Base-by-base conservation (phyloP, 2,797 vertebrate species). In the Thaleichthys pacificus region DNA sequence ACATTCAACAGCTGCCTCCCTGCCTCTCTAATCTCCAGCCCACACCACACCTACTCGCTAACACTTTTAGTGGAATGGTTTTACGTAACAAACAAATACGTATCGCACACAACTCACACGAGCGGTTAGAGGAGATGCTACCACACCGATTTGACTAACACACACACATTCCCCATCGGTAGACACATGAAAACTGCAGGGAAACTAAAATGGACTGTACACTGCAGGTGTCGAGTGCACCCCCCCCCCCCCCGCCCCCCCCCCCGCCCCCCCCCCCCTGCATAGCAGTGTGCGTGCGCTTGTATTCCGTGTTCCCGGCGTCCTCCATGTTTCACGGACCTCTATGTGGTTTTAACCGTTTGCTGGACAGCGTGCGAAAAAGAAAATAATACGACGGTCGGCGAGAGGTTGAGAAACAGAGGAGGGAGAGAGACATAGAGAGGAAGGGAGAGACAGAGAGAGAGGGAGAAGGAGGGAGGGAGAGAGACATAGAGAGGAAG, bases 1-100 rank as follows among this genome's bases (percentile, higher is more conserved):
- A 84, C 85, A 91, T 87, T 88, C 85, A 91, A 89, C 88, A 91
- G 87, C 88, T 91, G 89, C 89, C 88, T 89, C 87, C 9, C 42
- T 47, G 12, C 42, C 42, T 83, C 86, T 79, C 89, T 85, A 74
- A 85, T 86, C 84, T 85, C 75, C 86, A 87, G 87, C 88, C 67
- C 38, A 68, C 57, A 74, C 87, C 85, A 87, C 86, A 86, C 80
- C 86, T 88, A 87, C 90, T 89, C 87, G 84, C 87, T 88, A 84
- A 89, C 88, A 88, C 89, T 91, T 89, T 84, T 88, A 82, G 84
- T 85, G 85, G 80, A 89, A 88, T 76, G 65, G 84, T 88, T 89
- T 89, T 90, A 90, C 88, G 84, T 86, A 89, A 90, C 85, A 83
- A 89, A 90, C 85, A 83, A 77, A 84, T 75, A 82, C 62, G 74